Percentiles rank a stretch among this genome's conserved stretches.
These are phyloP conservation scores for Notodonta dromedarius DNA, from an alignment of 2,888 invertebrate genomes.

Conservation along the genomic window DNA sequence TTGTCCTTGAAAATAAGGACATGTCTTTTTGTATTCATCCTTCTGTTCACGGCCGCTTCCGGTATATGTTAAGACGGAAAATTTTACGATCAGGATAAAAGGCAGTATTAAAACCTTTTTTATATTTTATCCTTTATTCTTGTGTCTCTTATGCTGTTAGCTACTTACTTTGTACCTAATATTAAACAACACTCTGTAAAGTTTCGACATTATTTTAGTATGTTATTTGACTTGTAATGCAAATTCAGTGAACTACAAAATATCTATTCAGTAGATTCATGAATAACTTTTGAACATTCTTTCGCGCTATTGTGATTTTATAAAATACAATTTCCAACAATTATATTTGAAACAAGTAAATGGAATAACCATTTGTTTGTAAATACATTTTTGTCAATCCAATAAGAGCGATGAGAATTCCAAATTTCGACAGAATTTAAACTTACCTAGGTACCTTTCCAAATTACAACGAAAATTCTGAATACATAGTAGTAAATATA, in stretches of 20 bases:
- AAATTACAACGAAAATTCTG: no score
- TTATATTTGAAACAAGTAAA: not conserved
- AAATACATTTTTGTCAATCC: conserved; percentile 1
- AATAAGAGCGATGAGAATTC: not conserved
- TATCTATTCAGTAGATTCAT: not conserved
- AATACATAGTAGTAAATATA: no score
- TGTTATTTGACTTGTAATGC: not conserved
- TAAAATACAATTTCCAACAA: not conserved
- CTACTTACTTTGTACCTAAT: not conserved
- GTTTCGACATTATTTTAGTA: not conserved
- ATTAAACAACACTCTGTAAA: not conserved
- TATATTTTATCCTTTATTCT: no score
- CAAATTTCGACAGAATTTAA: not conserved
- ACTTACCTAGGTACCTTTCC: no score
- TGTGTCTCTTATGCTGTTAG: no score
- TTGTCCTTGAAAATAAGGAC: no score
- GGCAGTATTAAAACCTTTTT: no score
- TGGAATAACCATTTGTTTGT: not conserved
- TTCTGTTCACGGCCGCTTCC: no score
- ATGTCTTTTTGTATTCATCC: no score
- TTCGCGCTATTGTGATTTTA: not conserved
- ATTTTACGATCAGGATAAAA: no score
- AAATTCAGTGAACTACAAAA: not conserved
- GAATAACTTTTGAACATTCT: not conserved
- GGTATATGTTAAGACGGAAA: no score